Evolutionary conservation across 2,888 invertebrate species (phyloP).

Genomic region (Drosophila planitibia): DNA sequence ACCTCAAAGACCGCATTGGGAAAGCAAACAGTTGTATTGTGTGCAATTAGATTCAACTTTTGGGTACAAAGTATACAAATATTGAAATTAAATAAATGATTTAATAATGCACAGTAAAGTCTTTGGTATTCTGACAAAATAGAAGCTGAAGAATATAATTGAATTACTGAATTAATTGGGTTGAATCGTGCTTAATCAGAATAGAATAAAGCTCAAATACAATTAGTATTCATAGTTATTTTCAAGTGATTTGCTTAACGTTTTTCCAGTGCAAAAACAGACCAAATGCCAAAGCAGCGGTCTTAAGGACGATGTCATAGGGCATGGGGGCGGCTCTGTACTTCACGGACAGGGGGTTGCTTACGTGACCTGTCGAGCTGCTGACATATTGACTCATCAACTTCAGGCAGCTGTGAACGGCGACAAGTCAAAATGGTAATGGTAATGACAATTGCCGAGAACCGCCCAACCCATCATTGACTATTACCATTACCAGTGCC

Average conservation of each 20-base stretch:
- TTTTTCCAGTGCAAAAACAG: not conserved
- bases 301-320: slow-evolving; percentile 15
- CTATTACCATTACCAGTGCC: slow-evolving; percentile 18
- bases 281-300: not conserved
- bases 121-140: not conserved
- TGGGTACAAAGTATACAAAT: not conserved
- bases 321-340: not conserved
- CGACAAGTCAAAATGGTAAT: slow-evolving; percentile 72
- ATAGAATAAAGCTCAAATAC: not conserved
- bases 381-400: slow-evolving; percentile 80
- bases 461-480: slow-evolving; percentile 29
- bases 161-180: not conserved
- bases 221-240: slow-evolving; percentile 35
- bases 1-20: not conserved
- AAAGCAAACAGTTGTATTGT: not conserved
- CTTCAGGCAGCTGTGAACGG: slow-evolving; percentile 61
- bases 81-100: not conserved
- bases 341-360: not conserved
- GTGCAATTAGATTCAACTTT: not conserved
- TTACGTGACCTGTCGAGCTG: slow-evolving; percentile 73
- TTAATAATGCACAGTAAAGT: not conserved
- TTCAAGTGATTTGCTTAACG: slow-evolving; percentile 21
- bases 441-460: slow-evolving; percentile 70
- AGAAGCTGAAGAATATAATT: not conserved
- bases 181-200: not conserved